Evolutionary conservation across 2,113 vertebrate species (phyloP), one percentile per base, ranked within the genome.

Genomic region (Chionis minor): DNA sequence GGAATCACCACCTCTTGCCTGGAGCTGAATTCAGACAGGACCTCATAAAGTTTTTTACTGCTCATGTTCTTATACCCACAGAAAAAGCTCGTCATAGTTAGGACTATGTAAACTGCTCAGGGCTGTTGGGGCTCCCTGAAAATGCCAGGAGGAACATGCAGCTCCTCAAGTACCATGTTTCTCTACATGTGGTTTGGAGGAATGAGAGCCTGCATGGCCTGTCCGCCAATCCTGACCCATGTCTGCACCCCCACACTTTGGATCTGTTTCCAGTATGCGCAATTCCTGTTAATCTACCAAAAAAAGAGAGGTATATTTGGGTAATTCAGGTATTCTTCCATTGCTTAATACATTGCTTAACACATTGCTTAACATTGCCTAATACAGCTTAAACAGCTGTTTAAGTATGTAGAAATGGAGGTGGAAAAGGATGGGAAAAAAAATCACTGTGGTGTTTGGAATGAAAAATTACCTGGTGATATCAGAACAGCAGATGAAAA

Each of bases 401-500:
- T 89, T 47, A 77, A 59, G 12, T n/a, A 56, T n/a, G 28, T 19
- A 78, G 42, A 88, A 86, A 74, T 15, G 69, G 18, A 70, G 16
- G 12, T 32, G 20, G 65, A 58, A 32, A 77, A 84, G 38, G 26
- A 66, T 33, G 4, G 30, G n/a, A 73, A 86, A 62, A 73, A 74
- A 72, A 44, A 38, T 10, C 10, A 30, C 32, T 71, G 35, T 44
- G 63, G 35, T 51, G 9, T 69, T 69, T 62, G 28, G 47, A 84
- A 70, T 59, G 33, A 79, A 82, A 61, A 96, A 98, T 94, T 97
- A 99, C 99, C 99, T 99, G 99, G 99, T 93, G 99, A 99, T 98
- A 99, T 99, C 86, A 99, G 99, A 86, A 99, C 99, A 81, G 99
- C 99, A 85, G 99, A 99, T 38, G 99, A 99, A 98, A 99, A 99